phyloP scores from a whole-genome alignment of 2,797 vertebrate species.

The Gymnocypris eckloni region DNA sequence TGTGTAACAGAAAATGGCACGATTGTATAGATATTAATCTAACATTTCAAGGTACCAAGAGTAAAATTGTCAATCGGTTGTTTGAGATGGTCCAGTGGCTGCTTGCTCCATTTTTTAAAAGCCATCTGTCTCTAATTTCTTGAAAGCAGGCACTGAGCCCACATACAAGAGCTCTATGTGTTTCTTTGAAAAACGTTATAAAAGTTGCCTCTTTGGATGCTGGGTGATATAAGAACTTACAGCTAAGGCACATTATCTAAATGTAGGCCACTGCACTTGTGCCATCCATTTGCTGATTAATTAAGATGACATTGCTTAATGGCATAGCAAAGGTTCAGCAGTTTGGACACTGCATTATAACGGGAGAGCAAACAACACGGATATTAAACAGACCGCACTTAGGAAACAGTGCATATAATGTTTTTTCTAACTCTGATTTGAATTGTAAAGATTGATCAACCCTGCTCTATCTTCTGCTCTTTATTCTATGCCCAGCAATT shows the following conservation, averaged over 20 bases:
- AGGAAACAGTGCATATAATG: not conserved
- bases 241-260: slow-evolving; percentile 33
- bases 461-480: slow-evolving; percentile 20
- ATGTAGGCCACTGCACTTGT: slow-evolving; percentile 52
- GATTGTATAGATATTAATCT: slow-evolving; percentile 12
- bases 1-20: not conserved
- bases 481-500: slow-evolving; percentile 10
- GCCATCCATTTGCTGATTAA: slow-evolving; percentile 64
- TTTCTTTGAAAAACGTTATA: slow-evolving; percentile 58
- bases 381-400: slow-evolving; percentile 10
- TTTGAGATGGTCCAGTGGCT: slow-evolving; percentile 13
- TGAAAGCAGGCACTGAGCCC: slow-evolving; percentile 54
- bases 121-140: slow-evolving; percentile 60
- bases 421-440: not conserved
- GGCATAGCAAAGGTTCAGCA: slow-evolving; percentile 51
- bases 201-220: slow-evolving; percentile 54
- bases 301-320: slow-evolving; percentile 64
- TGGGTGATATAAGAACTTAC: slow-evolving; percentile 43
- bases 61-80: slow-evolving; percentile 18
- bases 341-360: slow-evolving; percentile 55
- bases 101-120: slow-evolving; percentile 27
- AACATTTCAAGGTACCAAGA: not conserved
- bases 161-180: slow-evolving; percentile 40
- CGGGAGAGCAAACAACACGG: slow-evolving; percentile 40
- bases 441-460: slow-evolving; percentile 5